Conservation (phyloP, 2,888 invertebrate genomes). For the Lottia scabra region DNA sequence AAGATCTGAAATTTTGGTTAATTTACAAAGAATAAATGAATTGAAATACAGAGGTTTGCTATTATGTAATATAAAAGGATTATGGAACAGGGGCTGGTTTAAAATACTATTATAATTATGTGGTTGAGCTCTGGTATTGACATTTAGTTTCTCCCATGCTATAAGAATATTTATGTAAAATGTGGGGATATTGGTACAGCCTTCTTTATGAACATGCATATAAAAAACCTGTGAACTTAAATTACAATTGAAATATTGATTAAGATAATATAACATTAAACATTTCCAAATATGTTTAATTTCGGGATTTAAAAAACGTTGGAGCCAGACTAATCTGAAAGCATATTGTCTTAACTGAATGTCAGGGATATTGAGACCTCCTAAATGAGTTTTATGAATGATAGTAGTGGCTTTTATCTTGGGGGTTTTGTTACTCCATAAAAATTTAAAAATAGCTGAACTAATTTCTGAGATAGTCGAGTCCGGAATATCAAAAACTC, state of each 20-base stretch:
- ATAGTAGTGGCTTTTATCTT: neutral
- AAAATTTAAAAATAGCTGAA: neutral
- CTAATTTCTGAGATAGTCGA: neutral
- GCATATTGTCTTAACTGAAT: neutral
- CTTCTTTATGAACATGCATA: neutral
- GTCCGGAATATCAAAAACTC: slow-evolving; percentile 1
- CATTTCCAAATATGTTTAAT: neutral
- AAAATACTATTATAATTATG: neutral
- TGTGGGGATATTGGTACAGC: neutral
- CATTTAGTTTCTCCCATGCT: neutral
- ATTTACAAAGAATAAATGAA: neutral
- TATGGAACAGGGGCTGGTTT: neutral
- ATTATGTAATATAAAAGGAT: neutral
- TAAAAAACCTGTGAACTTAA: neutral
- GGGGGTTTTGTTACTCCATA: neutral
- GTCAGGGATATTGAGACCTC: neutral
- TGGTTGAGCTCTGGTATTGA: neutral
- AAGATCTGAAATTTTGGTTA: neutral
- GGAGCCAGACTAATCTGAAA: neutral
- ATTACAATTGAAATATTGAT: neutral
- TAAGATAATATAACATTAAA: neutral
- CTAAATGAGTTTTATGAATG: neutral
- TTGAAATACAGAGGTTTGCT: neutral
- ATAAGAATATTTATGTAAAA: neutral
- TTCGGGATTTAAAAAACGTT: neutral